Conservation (phyloP, 2,113 vertebrate species). For the Oceanodroma tethys region DNA sequence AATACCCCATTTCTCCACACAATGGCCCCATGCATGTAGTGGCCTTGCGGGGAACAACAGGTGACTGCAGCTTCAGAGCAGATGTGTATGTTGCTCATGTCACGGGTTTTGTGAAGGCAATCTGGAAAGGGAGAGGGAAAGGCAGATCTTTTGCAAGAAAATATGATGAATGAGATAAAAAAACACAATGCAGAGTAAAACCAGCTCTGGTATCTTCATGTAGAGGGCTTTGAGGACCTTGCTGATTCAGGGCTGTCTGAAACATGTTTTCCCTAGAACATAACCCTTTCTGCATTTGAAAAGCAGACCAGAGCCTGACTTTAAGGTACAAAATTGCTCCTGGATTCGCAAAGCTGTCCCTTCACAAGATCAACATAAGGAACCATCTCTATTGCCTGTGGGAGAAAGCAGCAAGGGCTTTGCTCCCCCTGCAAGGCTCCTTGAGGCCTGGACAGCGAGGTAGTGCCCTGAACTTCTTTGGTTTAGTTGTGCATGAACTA, state of each 20-base stretch:
- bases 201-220: neutral
- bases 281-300: neutral
- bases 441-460: neutral
- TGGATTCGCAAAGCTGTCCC: neutral
- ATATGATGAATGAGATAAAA: neutral
- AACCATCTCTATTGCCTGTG: neutral
- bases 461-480: neutral
- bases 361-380: neutral
- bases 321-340: neutral
- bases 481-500: neutral
- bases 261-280: neutral
- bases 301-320: neutral
- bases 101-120: neutral
- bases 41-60: slow-evolving; percentile 1
- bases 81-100: neutral
- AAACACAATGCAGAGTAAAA: neutral
- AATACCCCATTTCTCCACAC: neutral
- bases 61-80: neutral
- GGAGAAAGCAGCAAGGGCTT: neutral
- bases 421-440: neutral
- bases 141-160: neutral
- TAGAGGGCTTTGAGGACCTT: neutral
- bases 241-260: neutral
- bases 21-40: neutral
- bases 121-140: neutral